Base-by-base conservation (phyloP, 2,113 vertebrate species). In the Macroglossus sobrinus region DNA sequence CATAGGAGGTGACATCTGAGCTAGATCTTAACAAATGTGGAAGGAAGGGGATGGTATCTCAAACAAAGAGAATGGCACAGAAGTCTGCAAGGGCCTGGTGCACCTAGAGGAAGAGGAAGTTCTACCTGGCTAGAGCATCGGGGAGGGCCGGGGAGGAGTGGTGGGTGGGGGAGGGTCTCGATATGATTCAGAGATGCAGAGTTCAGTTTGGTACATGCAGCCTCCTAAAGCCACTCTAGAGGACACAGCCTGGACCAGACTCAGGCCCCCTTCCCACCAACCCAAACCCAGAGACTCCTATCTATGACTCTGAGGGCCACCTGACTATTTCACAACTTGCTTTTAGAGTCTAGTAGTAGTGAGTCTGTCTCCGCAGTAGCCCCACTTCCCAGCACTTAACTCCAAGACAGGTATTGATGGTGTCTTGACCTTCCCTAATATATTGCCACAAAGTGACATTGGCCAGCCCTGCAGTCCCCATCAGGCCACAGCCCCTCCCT, bases 371-470 rank as follows among this genome's bases (percentile, higher is more conserved):
- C 40, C 64, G 19, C 33, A 82, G 93, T 95, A 55, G 93, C 96
- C 97, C 92, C 2, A 13, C 47, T 98, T 95, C 96, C 95, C 24
- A 95, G 95, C 96, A 96, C 91, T 97, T 97, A 98, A 94, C 96
- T 97, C 94, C 84, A 92, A 90, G 96, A 98, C 96, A 98, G 96
- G 94, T 88, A 88, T 22, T 97, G 96, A 98, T 96, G 94, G 84
- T 94, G 95, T 93, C 95, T 97, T 97, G 98, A 98, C 98, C 96
- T 96, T 98, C 95, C 97, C 93, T 97, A 94, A 95, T 98, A 90
- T 96, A 98, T 95, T 61, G 95, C 53, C 47, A 59, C 55, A 79
- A 78, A 85, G 88, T 91, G 78, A 95, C 72, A 0, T 0, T 40
- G 92, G 97, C 97, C 96, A 95, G 85, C 74, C 97, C 33, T 0